Base-by-base conservation (phyloP, 2,113 vertebrate genomes). In the Lipotes vexillifer region DNA sequence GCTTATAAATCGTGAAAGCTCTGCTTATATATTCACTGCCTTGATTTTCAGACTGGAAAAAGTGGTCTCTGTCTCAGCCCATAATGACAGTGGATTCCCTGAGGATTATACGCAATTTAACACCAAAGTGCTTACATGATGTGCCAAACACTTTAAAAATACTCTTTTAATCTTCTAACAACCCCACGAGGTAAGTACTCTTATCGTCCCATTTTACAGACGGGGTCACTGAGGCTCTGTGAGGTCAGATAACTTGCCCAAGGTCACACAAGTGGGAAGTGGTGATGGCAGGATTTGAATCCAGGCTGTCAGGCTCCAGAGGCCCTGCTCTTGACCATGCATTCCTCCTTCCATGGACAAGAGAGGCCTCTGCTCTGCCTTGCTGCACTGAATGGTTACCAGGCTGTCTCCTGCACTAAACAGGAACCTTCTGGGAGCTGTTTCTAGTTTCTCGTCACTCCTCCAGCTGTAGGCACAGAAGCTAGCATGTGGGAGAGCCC, bases 101-200 rank as follows among this genome's bases (percentile, higher is more conserved):
- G 65, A 84, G n/a, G 63, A 36, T 84, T 33, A 33, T 17, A 31
- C 29, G 63, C 17, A 41, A 5, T 33, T 55, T 33, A 69, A 86
- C 5, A 52, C 20, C 17, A 41, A 63, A 81, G 59, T 9, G 49
- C 46, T 46, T 86, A 8, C 0, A 11, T n/a, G 1, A 65, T 15
- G 2, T 57, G 23, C 52, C 66, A 36, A 59, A 74, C n/a, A 20
- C 46, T 72, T 63, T 33, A 61, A 46, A 75, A 46, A 57, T 52
- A 33, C 25, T 33, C n/a, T 65, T 77, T 49, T 10, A n/a, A 52
- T 66, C 49, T n/a, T 81, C 78, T 25, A 25, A 74, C 33, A 46
- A 18, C 6, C 1, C 21, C 44, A 23, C 0, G 4, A 49, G 27
- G 11, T 9, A 52, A 6, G 49, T n/a, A 10, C 52, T 33, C 1